Evolutionary conservation across 2,113 vertebrate genomes (phyloP), one percentile per base, ranked within the genome.

Genomic region (Seriola dumerili): DNA sequence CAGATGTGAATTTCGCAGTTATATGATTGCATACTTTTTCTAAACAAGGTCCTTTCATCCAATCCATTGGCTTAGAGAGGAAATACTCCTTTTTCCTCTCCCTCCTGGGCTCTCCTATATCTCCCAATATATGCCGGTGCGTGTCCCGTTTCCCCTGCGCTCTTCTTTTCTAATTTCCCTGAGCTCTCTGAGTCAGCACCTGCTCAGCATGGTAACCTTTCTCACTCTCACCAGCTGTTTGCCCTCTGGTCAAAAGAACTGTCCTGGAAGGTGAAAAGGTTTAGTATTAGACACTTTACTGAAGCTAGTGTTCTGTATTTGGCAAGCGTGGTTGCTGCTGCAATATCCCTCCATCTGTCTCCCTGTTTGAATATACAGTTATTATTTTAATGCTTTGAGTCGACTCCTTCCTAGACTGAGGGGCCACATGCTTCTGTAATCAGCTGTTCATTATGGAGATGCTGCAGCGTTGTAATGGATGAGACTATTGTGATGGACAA

Each of bases 201-300:
- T 83, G 73, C 78, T 81, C 40, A 29, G 69, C 72, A 70, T 36
- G 4, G 25, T 61, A 75, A 46, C 59, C 71, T 85, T 73, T 88
- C 79, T 86, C 84, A 80, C 23, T 25, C 78, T 75, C 71, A 76
- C 78, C 85, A 90, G 88, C 86, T 87, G 84, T 92, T 88, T 86
- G 71, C 72, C 76, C 81, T 21, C 12, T 4, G 34, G 83, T 72
- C 72, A 59, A 29, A 76, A 71, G 29, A 85, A 66, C 61, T 32
- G 42, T 72, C 48, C 72, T 67, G 38, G 69, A 83, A 80, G 76
- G 64, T 81, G 69, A 65, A 84, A 14, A 16, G 14, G 29, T 84
- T 87, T 38, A 44, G 44, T 21, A 13, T 54, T 4, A 46, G 50
- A 58, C 14, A 40, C 55, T 77, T 14, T 23, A 8, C 16, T 58